A percentile compares a stretch with the other conserved stretches of the same genome.
Evolutionary conservation across 2,888 invertebrate species (phyloP).

Genomic region (Strigamia maritima): DNA sequence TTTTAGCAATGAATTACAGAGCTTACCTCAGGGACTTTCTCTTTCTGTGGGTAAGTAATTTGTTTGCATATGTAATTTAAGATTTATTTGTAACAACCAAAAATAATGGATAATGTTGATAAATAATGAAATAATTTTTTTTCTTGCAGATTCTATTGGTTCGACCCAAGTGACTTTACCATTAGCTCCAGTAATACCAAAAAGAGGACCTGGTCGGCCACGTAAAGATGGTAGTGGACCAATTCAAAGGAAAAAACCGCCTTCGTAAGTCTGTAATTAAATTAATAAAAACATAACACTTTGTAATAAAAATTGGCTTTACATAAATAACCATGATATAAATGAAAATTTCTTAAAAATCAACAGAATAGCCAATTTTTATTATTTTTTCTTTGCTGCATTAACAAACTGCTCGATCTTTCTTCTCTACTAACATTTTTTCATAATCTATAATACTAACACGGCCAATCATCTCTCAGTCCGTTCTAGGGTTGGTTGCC

Average conservation of each 20-base stretch:
- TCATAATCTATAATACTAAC: neutral
- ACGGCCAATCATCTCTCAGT: neutral
- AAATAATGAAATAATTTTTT: neutral
- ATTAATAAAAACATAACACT: neutral
- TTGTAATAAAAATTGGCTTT: neutral
- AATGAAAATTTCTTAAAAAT: neutral
- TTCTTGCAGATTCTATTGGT: conserved; percentile 4
- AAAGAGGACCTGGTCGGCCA: conserved; percentile 74
- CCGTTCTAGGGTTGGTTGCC: conserved; percentile 6
- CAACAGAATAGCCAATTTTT: neutral
- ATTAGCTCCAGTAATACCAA: conserved; percentile 45
- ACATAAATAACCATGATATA: neutral
- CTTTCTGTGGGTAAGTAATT: conserved; percentile 13
- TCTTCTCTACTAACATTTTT: neutral
- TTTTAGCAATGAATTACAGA: neutral
- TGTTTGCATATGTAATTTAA: neutral
- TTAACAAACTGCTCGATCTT: neutral
- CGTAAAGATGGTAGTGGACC: conserved; percentile 64
- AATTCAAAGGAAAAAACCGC: conserved; percentile 40
- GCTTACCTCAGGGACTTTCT: conserved; percentile 19
- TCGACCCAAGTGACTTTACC: conserved; percentile 26
- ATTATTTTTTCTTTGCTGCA: neutral
- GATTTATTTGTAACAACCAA: neutral
- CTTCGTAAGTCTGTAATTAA: conserved; percentile 37
- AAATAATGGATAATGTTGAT: neutral